Conservation (phyloP, 2,888 invertebrate species). For the Augiades crinisus region DNA sequence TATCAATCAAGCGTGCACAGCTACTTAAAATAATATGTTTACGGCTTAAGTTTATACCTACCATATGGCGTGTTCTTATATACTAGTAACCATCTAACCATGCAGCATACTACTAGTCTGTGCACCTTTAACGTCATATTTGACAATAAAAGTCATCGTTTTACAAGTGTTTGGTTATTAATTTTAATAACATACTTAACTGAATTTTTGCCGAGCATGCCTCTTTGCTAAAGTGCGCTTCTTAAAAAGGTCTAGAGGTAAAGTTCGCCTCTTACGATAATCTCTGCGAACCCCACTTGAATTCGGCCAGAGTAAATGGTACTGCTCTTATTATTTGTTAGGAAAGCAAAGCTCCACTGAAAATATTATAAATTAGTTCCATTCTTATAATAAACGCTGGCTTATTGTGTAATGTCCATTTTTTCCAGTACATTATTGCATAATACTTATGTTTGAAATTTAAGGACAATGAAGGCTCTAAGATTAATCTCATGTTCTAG, state of each 20-base stretch:
- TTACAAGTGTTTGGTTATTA: constrained; percentile 56
- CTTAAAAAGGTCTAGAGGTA: constrained; percentile 62
- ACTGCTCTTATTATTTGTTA: constrained; percentile 52
- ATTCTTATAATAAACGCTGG: constrained; percentile 3
- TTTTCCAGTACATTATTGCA: too few species aligned
- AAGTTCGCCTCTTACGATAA: constrained; percentile 67
- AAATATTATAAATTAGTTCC: constrained; percentile 12
- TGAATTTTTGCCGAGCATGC: constrained; percentile 66
- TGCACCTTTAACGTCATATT: too few species aligned
- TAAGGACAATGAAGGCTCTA: too few species aligned
- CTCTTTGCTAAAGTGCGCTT: constrained; percentile 59
- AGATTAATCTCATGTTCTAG: too few species aligned
- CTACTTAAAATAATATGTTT: too few species aligned
- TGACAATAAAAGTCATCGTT: constrained; percentile 27
- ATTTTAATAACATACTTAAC: constrained; percentile 65
- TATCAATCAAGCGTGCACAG: too few species aligned
- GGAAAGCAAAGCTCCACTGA: constrained; percentile 19
- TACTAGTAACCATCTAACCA: too few species aligned
- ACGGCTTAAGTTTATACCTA: too few species aligned
- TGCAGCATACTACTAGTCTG: too few species aligned
- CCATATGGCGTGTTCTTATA: too few species aligned
- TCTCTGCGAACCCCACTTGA: constrained; percentile 65
- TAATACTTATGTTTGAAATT: too few species aligned
- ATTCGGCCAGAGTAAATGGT: constrained; percentile 69
- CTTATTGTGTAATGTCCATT: too few species aligned